These are phyloP conservation scores for Drosophila carrolli DNA, from an alignment of 1,140 invertebrate species.

Conservation along the genomic window DNA sequence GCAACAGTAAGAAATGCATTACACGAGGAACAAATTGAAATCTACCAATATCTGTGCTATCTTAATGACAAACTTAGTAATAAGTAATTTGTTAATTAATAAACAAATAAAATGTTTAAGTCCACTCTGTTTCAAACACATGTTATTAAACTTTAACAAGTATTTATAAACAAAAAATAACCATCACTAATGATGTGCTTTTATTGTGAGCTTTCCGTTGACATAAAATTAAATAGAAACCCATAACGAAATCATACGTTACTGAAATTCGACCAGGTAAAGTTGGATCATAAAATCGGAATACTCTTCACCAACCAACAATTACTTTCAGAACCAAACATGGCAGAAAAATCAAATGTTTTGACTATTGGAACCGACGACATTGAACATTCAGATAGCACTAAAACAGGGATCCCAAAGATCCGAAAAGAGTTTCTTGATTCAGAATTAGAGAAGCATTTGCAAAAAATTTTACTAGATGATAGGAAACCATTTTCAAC, in stretches of 20 bases:
- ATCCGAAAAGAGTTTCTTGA: not conserved
- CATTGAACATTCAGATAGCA: not conserved
- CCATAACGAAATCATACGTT: not conserved
- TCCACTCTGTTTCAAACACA: not conserved
- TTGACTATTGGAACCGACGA: conserved; percentile 1
- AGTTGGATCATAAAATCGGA: not conserved
- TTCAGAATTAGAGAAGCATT: not conserved
- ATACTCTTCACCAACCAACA: too few relatives aligned
- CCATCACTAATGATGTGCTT: conserved; percentile 9
- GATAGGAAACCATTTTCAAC: not conserved
- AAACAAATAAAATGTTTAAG: too few relatives aligned
- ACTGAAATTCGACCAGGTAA: too few relatives aligned
- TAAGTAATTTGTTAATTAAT: not conserved
- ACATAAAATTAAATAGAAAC: too few relatives aligned
- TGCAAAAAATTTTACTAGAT: conserved; percentile 15
- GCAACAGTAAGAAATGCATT: not conserved
- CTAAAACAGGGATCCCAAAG: not conserved
- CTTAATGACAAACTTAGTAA: not conserved
- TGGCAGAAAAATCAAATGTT: conserved; percentile 3
- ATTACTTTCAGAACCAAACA: not conserved
- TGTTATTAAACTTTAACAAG: not conserved
- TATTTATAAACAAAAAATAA: not conserved
- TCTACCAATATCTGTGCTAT: conserved; percentile 27
- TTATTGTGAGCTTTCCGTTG: not conserved
- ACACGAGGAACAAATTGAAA: conserved; percentile 3